These are phyloP conservation scores for Lasioglossum malachurum DNA, from an alignment of 2,888 invertebrate species.

Conservation along the genomic window DNA sequence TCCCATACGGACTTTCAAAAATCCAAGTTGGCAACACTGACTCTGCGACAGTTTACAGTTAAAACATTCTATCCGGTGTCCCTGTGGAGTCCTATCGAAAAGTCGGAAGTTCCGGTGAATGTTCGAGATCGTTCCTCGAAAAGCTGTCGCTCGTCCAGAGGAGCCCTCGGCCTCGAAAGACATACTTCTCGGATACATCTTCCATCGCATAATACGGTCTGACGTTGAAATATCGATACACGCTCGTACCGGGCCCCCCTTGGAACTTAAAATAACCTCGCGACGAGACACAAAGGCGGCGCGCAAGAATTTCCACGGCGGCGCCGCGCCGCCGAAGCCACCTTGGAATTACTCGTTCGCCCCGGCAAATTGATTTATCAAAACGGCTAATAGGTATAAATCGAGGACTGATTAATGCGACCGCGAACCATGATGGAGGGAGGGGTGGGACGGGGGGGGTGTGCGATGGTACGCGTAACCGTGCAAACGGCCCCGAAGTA, in stretches of 20 bases:
- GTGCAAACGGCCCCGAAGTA: not conserved
- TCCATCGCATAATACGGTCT: conserved; percentile 50
- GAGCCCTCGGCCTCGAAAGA: conserved; percentile 31
- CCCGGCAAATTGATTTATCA: conserved; percentile 78
- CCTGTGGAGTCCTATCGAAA: not conserved
- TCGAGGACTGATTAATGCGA: conserved; percentile 75
- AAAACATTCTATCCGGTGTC: not conserved
- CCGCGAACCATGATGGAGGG: not conserved
- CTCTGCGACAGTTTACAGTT: not conserved
- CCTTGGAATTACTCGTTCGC: conserved; percentile 54
- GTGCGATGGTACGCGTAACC: not conserved
- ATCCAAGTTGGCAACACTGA: too few relatives aligned
- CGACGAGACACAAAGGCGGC: conserved; percentile 53
- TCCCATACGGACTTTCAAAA: too few relatives aligned
- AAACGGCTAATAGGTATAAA: conserved; percentile 75
- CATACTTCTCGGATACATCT: conserved; percentile 24
- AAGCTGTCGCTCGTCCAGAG: not conserved
- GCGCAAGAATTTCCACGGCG: conserved; percentile 47
- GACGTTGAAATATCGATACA: conserved; percentile 60
- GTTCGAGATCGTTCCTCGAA: not conserved
- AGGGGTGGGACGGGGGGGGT: not conserved
- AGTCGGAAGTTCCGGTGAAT: not conserved
- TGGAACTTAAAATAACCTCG: conserved; percentile 49
- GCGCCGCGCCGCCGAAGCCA: conserved; percentile 28
- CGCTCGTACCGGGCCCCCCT: conserved; percentile 18